Conservation (phyloP, 2,888 invertebrate species). For the Nephrotoma guestfalica region DNA sequence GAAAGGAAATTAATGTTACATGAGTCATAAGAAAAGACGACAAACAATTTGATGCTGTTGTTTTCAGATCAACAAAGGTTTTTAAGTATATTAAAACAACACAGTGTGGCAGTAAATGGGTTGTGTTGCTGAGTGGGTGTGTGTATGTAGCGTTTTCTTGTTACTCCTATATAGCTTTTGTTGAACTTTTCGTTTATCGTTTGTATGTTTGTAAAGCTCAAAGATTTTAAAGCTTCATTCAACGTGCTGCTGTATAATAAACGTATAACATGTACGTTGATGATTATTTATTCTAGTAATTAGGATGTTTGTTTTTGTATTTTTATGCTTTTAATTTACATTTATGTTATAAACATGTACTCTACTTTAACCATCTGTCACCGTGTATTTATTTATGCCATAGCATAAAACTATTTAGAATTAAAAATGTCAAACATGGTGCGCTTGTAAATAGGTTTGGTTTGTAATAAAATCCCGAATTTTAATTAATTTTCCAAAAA, state of each 20-base stretch:
- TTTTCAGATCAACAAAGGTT: background rate
- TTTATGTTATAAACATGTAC: background rate
- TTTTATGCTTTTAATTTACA: background rate
- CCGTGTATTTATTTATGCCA: background rate
- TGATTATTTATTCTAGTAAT: background rate
- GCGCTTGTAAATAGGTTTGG: too few species aligned
- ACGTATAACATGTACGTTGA: background rate
- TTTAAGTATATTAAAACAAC: background rate
- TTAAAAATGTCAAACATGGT: too few species aligned
- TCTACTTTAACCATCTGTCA: background rate
- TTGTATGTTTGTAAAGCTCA: background rate
- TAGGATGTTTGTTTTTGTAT: background rate
- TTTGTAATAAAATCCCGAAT: too few species aligned
- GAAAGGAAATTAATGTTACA: background rate
- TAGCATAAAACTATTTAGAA: background rate
- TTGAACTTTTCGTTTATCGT: background rate
- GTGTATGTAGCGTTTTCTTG: background rate
- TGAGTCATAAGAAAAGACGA: background rate
- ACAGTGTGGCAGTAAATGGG: background rate
- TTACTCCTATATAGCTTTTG: background rate
- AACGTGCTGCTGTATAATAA: background rate
- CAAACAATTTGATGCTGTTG: background rate
- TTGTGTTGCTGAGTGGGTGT: background rate
- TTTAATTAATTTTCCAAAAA: too few species aligned
- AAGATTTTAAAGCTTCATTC: background rate